A percentile compares a stretch with the other conserved stretches of the same genome.
Evolutionary conservation across 2,888 invertebrate species (phyloP).

Genomic region (Chrysodeixis includens): DNA sequence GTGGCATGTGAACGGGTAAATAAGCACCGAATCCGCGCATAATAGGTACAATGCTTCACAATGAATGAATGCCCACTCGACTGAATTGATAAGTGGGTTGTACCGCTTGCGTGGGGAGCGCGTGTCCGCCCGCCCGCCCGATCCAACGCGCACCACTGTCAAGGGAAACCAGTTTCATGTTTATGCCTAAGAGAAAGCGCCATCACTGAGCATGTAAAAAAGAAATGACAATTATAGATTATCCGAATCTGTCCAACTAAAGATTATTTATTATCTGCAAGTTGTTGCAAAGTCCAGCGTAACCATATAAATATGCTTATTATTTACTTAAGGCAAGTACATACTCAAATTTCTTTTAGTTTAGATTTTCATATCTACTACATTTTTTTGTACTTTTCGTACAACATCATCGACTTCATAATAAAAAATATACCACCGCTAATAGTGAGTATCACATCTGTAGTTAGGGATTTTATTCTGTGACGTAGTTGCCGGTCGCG

Average conservation of each 20-base stretch:
- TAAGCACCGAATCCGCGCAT: conserved; percentile 82
- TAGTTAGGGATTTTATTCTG: conserved; percentile 49
- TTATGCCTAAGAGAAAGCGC: conserved; percentile 46
- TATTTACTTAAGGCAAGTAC: no score
- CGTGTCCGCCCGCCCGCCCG: conserved; percentile 74
- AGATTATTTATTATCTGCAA: no score
- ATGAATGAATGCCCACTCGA: conserved; percentile 88
- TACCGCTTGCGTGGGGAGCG: conserved; percentile 73
- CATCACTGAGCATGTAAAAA: conserved; percentile 34
- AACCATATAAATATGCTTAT: no score
- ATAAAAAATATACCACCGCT: background rate
- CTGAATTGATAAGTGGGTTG: conserved; percentile 89
- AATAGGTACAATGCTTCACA: conserved; percentile 85
- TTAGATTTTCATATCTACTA: no score
- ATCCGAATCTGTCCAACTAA: no score
- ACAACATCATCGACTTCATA: no score
- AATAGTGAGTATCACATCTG: conserved; percentile 26
- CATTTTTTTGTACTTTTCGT: no score
- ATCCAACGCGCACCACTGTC: conserved; percentile 43
- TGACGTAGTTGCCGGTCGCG: conserved; percentile 56
- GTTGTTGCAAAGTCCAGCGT: background rate
- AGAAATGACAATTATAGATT: no score
- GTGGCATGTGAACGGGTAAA: conserved; percentile 79
- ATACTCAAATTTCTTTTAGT: no score
- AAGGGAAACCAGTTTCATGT: conserved; percentile 29